phyloP scores from a whole-genome alignment of 2,797 vertebrate species.

The Aselliscus stoliczkanus region DNA sequence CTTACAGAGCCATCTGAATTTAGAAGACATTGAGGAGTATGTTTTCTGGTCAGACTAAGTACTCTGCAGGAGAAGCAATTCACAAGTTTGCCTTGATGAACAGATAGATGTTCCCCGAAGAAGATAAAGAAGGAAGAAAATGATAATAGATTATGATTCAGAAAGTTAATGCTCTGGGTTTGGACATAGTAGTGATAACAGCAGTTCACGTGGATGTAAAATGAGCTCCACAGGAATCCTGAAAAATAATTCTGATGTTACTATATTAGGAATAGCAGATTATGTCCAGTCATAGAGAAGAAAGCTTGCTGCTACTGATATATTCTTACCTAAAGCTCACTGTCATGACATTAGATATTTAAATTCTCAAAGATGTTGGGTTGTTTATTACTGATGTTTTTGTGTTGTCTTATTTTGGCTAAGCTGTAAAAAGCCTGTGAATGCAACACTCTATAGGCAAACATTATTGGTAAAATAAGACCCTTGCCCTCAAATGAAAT shows the following conservation, averaged over 20 bases:
- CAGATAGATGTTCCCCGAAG: constrained; percentile 88
- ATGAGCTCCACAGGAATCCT: constrained; percentile 80
- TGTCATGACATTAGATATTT: constrained; percentile 28
- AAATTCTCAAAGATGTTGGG: constrained; percentile 43
- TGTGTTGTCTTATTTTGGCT: constrained; percentile 37
- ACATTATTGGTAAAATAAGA: constrained; percentile 43
- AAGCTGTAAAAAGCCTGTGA: constrained; percentile 55
- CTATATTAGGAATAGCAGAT: constrained; percentile 67
- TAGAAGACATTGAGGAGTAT: constrained; percentile 92
- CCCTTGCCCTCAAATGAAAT: neutral
- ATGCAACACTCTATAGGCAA: neutral
- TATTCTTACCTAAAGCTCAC: constrained; percentile 50
- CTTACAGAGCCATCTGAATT: constrained; percentile 91
- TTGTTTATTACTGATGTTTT: constrained; percentile 53
- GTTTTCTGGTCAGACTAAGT: constrained; percentile 89
- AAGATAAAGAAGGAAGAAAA: constrained; percentile 82
- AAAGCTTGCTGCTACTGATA: constrained; percentile 28
- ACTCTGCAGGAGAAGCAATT: constrained; percentile 91
- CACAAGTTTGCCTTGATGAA: constrained; percentile 84
- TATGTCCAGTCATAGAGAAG: constrained; percentile 46
- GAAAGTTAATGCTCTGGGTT: constrained; percentile 90
- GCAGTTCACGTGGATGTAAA: constrained; percentile 81
- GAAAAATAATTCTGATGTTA: constrained; percentile 77
- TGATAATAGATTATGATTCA: constrained; percentile 85
- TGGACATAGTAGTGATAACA: constrained; percentile 83